A percentile compares a stretch with the other conserved stretches of the same genome.
phyloP scores from a whole-genome alignment of 2,797 vertebrate genomes.

The Poecilia picta region DNA sequence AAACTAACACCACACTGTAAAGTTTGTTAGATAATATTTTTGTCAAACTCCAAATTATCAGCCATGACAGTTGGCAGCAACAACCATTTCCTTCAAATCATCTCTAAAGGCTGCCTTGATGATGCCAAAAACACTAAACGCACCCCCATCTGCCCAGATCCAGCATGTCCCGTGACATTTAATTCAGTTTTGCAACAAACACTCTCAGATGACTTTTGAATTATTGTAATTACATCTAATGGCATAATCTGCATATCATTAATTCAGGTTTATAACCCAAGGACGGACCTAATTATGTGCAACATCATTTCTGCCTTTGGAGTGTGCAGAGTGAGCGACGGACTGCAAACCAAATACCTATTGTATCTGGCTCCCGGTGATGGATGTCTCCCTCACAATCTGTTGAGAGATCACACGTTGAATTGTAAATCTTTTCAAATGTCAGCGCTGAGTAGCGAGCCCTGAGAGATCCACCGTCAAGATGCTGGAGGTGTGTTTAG shows the following conservation, averaged over 20 bases:
- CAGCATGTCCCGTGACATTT: neutral
- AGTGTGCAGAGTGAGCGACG: constrained; percentile 24
- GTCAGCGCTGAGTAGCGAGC: constrained; percentile 50
- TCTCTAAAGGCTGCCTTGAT: neutral
- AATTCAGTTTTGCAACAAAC: neutral
- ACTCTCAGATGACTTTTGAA: neutral
- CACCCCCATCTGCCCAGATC: neutral
- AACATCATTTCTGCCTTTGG: constrained; percentile 4
- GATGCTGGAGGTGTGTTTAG: constrained; percentile 12
- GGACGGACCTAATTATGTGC: neutral
- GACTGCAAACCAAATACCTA: constrained; percentile 28
- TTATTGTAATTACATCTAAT: constrained; percentile 1
- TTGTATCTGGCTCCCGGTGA: constrained; percentile 44
- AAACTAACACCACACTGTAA: neutral
- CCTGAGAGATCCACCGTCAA: constrained; percentile 34
- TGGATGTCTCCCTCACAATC: constrained; percentile 51
- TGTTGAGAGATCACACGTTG: constrained; percentile 43
- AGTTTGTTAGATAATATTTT: neutral
- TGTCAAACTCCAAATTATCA: neutral
- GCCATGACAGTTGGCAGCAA: neutral
- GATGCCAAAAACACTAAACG: neutral
- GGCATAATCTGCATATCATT: neutral
- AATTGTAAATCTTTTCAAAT: constrained; percentile 66
- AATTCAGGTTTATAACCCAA: neutral
- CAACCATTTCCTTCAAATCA: neutral